These are phyloP conservation scores for Sialis fuliginosa DNA, from an alignment of 2,888 invertebrate species.

Conservation along the genomic window DNA sequence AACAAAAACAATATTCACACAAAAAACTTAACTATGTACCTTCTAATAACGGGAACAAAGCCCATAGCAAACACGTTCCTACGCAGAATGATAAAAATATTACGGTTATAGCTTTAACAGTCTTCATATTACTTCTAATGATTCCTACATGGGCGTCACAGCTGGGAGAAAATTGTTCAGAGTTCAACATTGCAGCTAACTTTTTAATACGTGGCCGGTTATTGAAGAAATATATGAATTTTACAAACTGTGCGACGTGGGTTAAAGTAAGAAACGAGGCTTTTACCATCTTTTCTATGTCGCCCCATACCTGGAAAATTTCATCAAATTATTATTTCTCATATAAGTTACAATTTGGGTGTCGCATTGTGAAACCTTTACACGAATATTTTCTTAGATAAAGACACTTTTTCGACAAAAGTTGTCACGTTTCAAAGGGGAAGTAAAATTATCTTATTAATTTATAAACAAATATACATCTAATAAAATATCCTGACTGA, in stretches of 20 bases:
- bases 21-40: no score
- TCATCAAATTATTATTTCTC: no score
- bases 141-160: constrained; percentile 12
- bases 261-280: neutral
- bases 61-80: constrained; percentile 18
- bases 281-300: constrained; percentile 15
- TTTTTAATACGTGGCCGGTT: constrained; percentile 7
- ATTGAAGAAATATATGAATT: constrained; percentile 4
- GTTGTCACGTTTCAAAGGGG: no score
- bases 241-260: neutral
- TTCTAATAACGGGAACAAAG: constrained; percentile 18
- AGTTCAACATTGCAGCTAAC: constrained; percentile 9
- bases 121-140: constrained; percentile 12
- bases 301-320: constrained; percentile 21
- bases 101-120: constrained; percentile 13
- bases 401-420: no score
- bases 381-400: no score
- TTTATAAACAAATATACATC: no score
- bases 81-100: constrained; percentile 14
- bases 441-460: no score
- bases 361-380: no score
- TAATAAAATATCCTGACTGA: no score
- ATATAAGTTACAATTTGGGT: no score
- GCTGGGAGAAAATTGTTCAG: constrained; percentile 15
- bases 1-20: no score